A percentile compares a stretch with the other conserved stretches of the same genome.
Conservation (phyloP, 2,888 invertebrate genomes). For the Gandaritis pyraliata region DNA sequence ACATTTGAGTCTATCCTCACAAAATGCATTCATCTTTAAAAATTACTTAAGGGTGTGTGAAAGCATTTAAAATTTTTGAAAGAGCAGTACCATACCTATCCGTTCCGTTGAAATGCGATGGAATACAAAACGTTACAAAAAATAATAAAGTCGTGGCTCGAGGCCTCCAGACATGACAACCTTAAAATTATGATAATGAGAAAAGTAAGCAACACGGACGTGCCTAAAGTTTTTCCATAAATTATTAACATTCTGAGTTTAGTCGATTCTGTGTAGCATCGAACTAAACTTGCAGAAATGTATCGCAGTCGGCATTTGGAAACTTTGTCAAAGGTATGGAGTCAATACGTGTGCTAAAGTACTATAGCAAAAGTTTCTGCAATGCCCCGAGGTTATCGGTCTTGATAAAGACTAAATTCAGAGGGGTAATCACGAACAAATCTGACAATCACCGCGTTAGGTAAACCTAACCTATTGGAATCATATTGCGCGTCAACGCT, state of each 20-base stretch:
- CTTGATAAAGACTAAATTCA: constrained; percentile 25
- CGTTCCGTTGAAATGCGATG: constrained; percentile 28
- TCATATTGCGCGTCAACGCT: too few species aligned
- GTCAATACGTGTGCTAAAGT: constrained; percentile 27
- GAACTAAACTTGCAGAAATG: constrained; percentile 24
- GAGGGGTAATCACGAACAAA: too few species aligned
- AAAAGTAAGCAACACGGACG: constrained; percentile 62
- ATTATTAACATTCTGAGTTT: constrained; percentile 59
- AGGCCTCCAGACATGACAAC: constrained; percentile 58
- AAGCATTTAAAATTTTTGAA: too few species aligned
- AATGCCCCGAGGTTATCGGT: constrained; percentile 16
- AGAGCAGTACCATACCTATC: too few species aligned
- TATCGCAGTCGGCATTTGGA: constrained; percentile 26
- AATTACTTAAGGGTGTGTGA: too few species aligned
- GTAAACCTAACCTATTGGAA: too few species aligned
- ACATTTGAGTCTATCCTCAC: too few species aligned
- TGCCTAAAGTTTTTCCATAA: constrained; percentile 60
- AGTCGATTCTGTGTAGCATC: constrained; percentile 24
- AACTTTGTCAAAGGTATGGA: constrained; percentile 23
- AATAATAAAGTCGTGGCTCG: constrained; percentile 58
- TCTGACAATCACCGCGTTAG: too few species aligned
- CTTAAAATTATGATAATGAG: constrained; percentile 69
- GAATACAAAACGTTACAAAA: constrained; percentile 48
- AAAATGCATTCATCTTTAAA: too few species aligned
- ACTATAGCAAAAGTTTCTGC: constrained; percentile 18